Percentiles rank a stretch among this genome's conserved stretches.
phyloP scores from a whole-genome alignment of 1,140 invertebrate species.

The Drosophila watanabei region DNA sequence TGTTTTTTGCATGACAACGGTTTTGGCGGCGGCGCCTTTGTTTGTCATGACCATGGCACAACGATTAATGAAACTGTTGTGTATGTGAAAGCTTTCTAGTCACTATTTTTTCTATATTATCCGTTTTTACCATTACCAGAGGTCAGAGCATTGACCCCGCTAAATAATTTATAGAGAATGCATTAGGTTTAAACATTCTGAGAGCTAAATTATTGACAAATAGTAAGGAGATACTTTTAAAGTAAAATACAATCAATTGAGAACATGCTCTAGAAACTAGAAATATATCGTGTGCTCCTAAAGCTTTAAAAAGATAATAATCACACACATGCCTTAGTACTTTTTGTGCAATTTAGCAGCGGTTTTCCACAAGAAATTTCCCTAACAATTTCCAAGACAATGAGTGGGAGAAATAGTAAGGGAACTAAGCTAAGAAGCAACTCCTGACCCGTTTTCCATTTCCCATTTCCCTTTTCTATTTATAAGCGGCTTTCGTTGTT shows the following conservation, averaged over 20 bases:
- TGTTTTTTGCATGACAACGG: constrained; percentile 46
- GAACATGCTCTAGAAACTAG: not conserved
- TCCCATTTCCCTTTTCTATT: constrained; percentile 44
- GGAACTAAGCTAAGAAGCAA: constrained; percentile 31
- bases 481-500: constrained; percentile 62
- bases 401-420: constrained; percentile 26
- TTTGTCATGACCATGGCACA: constrained; percentile 63
- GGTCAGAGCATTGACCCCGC: constrained; percentile 17
- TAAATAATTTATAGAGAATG: not conserved
- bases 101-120: constrained; percentile 13
- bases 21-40: constrained; percentile 69
- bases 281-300: constrained; percentile 4
- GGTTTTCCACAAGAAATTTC: constrained; percentile 64
- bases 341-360: constrained; percentile 40
- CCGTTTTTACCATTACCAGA: constrained; percentile 21
- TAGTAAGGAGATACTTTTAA: not conserved
- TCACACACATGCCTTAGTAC: constrained; percentile 11
- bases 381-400: constrained; percentile 52
- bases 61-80: constrained; percentile 47
- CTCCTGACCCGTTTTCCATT: constrained; percentile 70
- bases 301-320: constrained; percentile 1
- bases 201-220: not conserved
- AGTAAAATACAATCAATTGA: not conserved
- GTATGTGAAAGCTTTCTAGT: constrained; percentile 27
- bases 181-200: not conserved